Evolutionary conservation across 2,113 vertebrate species (phyloP).

Genomic region (Leptodactylus fuscus): DNA sequence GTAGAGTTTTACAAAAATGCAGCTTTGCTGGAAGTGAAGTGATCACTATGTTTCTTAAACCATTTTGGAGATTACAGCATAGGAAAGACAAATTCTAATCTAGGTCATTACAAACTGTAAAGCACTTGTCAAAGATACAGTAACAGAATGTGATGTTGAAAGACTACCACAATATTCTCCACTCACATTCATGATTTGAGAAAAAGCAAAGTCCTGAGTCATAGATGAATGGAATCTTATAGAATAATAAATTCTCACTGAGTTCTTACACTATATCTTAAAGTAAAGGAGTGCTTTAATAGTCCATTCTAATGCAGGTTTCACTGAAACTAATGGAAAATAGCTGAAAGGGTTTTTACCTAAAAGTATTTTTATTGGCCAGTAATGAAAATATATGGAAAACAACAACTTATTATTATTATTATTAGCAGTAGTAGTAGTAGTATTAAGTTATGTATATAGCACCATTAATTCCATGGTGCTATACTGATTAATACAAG

Average conservation of each 20-base stretch:
- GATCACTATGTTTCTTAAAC: constrained; percentile 58
- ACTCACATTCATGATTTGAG: constrained; percentile 8
- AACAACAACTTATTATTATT: too few relatives aligned
- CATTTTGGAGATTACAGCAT: constrained; percentile 59
- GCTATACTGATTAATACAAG: too few relatives aligned
- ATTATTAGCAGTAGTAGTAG: too few relatives aligned
- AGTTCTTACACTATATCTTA: not conserved
- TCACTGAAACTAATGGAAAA: not conserved
- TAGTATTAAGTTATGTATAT: too few relatives aligned
- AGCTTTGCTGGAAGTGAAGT: constrained; percentile 54
- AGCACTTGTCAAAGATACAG: constrained; percentile 51
- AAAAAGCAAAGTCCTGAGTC: not conserved
- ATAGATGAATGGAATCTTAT: constrained; percentile 9
- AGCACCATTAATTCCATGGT: too few relatives aligned
- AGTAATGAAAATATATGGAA: too few relatives aligned
- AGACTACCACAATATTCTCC: constrained; percentile 36
- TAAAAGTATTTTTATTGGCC: not conserved
- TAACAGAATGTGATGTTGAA: constrained; percentile 49
- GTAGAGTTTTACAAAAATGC: constrained; percentile 54
- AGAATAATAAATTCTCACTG: not conserved
- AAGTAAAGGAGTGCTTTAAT: not conserved
- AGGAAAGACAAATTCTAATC: constrained; percentile 56
- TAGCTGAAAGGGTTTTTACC: not conserved
- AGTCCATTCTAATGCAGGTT: not conserved
- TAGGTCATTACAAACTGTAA: constrained; percentile 59